These are phyloP conservation scores for Trichoplusia ni DNA, from an alignment of 1,140 invertebrate genomes.

Conservation along the genomic window DNA sequence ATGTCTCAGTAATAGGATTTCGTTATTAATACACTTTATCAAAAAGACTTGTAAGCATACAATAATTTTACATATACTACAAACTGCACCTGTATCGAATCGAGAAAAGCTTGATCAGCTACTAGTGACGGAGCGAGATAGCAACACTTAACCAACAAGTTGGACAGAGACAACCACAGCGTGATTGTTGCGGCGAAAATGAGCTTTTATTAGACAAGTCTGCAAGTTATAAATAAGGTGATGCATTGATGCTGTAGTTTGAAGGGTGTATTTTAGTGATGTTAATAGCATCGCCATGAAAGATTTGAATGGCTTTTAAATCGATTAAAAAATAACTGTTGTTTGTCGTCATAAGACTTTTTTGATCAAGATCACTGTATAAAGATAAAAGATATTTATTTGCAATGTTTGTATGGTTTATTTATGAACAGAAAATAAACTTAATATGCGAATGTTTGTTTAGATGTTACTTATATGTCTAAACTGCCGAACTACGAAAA, in stretches of 20 bases:
- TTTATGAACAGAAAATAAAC: no score
- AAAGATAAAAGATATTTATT: no score
- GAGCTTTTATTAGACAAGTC: conserved; percentile 29
- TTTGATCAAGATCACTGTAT: no score
- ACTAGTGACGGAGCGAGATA: conserved; percentile 3
- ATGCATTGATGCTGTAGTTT: conserved; percentile 1
- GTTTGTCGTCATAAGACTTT: no score
- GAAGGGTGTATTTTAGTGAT: not conserved
- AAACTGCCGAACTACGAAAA: no score
- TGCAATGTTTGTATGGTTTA: no score
- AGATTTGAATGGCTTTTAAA: no score
- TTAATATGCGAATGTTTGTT: no score
- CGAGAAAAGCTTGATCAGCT: conserved; percentile 30
- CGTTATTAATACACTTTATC: no score
- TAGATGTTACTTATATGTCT: no score
- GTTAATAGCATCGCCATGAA: not conserved
- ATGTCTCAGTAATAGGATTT: no score
- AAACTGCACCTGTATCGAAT: conserved; percentile 28
- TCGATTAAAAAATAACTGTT: no score
- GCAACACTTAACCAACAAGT: not conserved
- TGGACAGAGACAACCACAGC: conserved; percentile 9
- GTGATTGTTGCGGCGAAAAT: conserved; percentile 1
- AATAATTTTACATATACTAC: conserved; percentile 19
- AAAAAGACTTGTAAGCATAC: not conserved
- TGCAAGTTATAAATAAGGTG: conserved; percentile 6